These are phyloP conservation scores for Meloidogyne hapla DNA, from an alignment of 1,140 invertebrate species.

Conservation along the genomic window DNA sequence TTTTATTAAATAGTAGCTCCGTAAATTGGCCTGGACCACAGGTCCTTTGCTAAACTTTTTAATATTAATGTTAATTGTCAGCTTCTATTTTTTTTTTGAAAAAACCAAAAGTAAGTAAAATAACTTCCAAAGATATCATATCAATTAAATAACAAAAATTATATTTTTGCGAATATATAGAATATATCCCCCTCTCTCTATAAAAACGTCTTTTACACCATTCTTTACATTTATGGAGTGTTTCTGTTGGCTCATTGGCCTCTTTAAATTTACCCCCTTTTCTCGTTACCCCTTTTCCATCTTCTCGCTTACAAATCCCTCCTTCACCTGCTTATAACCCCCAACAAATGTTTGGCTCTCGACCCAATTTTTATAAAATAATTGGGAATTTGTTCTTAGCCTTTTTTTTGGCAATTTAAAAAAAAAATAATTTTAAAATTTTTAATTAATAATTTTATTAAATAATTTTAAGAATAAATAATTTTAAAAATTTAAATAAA, in stretches of 20 bases:
- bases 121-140: neutral
- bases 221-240: neutral
- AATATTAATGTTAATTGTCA: too few species aligned
- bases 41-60: too few species aligned
- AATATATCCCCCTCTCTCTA: neutral
- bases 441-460: too few species aligned
- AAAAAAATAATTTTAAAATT: too few species aligned
- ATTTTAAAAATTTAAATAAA: too few species aligned
- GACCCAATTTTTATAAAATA: constrained; percentile 17
- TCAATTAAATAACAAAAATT: neutral
- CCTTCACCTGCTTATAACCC: neutral
- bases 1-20: too few species aligned
- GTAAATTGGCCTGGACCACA: too few species aligned
- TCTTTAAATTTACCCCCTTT: neutral
- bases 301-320: constrained; percentile 32
- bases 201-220: neutral
- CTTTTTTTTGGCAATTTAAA: neutral
- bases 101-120: too few species aligned
- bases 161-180: neutral
- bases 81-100: too few species aligned
- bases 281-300: neutral
- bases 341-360: constrained; percentile 13
- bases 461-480: too few species aligned
- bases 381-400: too few species aligned
- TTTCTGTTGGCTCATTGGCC: neutral